Evolutionary conservation across 2,888 invertebrate species (phyloP), one percentile per base, ranked within the genome.

Genomic region (Nysson spinosus): DNA sequence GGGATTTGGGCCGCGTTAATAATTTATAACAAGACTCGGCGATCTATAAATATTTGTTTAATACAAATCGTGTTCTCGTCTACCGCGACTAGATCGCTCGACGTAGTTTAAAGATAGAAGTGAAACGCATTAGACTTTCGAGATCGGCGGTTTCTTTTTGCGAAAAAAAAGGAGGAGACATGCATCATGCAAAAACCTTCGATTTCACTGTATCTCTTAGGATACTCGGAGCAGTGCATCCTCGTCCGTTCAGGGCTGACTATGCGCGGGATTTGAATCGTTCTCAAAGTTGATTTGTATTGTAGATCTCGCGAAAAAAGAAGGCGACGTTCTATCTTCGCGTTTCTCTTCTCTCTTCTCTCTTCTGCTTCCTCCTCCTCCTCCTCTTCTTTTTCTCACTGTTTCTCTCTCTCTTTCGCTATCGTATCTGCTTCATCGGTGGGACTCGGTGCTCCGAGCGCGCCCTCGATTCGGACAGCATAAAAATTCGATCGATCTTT

Each of bases 401-500:
- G 14, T 19, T 12, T 9, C 12, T 12, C 40, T 7, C 30, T 32
- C 20, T 34, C 17, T 17, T 30, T 28, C 17, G 62, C 35, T 57
- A 44, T 57, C 66, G 56, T 11, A 47, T 28, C 43, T 5, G 43
- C 5, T 17, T 26, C 19, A 63, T 63, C 58, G 28, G 26, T 34
- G 14, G 34, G 16, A 28, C 44, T 11, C 16, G 49, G 26, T 24
- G 20, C 26, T 30, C 40, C 37, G 20, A 26, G 39, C 37, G 57
- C 61, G 69, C 44, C 72, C 64, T 60, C 61, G 66, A 60, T 57
- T 60, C 47, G 30, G 28, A 3, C 39, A 30, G 37, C 65, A 58
- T 67, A 30, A 69, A 66, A 74, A 75, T 72, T 63, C 72, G 57
- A 72, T 65, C 69, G 60, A 56, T 49, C 57, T 56, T 43, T 51